These are phyloP conservation scores for Euleptes europaea DNA, from an alignment of 2,113 vertebrate species.

Conservation along the genomic window DNA sequence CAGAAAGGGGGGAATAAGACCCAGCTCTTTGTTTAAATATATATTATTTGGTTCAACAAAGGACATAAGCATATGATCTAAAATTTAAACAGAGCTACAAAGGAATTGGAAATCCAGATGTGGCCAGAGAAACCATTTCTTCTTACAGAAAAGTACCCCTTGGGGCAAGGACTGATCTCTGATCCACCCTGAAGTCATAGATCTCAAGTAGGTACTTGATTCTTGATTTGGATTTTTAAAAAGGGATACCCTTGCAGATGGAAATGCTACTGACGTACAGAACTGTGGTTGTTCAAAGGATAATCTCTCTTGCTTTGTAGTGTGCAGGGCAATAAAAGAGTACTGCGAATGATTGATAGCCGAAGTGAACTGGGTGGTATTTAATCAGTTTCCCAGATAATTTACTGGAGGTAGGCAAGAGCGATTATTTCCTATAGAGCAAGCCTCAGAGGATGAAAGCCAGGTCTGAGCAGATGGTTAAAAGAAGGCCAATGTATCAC, in stretches of 20 bases:
- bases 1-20: conserved; percentile 11
- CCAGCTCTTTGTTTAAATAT: neutral
- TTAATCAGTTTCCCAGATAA: neutral
- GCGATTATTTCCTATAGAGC: neutral
- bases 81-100: conserved; percentile 37
- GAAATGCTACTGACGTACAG: neutral
- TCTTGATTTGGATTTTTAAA: conserved; percentile 31
- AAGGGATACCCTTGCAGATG: neutral
- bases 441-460: neutral
- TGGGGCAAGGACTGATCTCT: conserved; percentile 12
- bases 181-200: conserved; percentile 32
- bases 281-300: neutral
- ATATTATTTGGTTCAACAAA: neutral
- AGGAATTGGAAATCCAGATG: conserved; percentile 45
- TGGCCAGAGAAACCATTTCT: conserved; percentile 13
- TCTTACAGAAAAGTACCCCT: neutral
- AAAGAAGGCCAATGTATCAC: neutral
- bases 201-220: conserved; percentile 38
- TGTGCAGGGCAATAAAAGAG: neutral
- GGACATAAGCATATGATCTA: conserved; percentile 11
- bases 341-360: conserved; percentile 4
- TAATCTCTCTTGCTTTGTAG: conserved; percentile 7
- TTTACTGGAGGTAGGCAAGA: neutral
- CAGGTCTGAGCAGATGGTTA: neutral
- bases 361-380: neutral